Evolutionary conservation across 1,140 invertebrate genomes (phyloP), one percentile per base, ranked within the genome.

Genomic region (Diachasma alloeum): DNA sequence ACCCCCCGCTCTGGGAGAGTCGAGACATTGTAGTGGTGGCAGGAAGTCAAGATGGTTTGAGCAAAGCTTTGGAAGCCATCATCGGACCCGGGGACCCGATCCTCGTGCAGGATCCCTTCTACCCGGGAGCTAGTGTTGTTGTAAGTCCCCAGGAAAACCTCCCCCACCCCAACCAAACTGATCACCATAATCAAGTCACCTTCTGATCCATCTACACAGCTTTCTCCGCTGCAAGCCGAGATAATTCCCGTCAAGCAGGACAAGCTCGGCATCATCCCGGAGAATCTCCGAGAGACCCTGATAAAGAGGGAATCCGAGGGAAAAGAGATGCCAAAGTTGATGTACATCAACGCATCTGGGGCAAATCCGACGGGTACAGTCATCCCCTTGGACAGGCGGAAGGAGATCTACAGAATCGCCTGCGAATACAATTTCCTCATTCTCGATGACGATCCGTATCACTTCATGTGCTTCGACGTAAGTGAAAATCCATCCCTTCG

Each of bases 391-490:
- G 91, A 93, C 26, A 91, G 95, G 76, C 91, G 93, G 66, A 90
- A 91, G 75, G 91, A 93, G 86, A 93, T 96, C 39, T 96, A 96
- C 82, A 89, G 91, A 79, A 91, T 96, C 79, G 94, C 94, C 22
- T 94, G 93, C 84, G 90, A 93, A 82, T 95, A 94, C 84, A 92
- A 96, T 88, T 92, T 96, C 36, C 81, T 96, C 0, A 95, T 96
- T 73, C 82, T 96, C 0, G 95, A 96, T 85, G 95, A 96, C 83
- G 95, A 96, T 89, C 94, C 95, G 1, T 96, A 96, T 83, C 94
- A 93, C 83, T 96, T 93, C 84, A 87, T 96, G 80, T 93, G 94
- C 83, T 96, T 94, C 84, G 87, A 87, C 74, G 90, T 63, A 63
- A 90, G 24, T 91, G n/a, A 42, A 4, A 31, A 31, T 31, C 6